Base-by-base conservation (phyloP, 2,888 invertebrate genomes). In the Melanostoma mellinum region DNA sequence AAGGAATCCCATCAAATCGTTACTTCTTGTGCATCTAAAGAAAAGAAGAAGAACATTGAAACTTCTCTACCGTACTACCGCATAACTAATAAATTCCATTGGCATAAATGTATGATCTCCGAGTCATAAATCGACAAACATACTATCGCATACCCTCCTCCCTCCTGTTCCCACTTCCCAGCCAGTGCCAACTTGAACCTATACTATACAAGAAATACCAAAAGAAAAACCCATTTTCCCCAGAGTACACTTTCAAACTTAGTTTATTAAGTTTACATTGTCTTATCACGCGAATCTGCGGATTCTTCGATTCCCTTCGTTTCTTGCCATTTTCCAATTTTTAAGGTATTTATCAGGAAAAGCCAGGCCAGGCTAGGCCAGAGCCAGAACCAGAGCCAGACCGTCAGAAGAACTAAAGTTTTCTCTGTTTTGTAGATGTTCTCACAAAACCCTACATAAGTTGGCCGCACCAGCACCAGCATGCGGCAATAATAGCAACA, bases 231-330 rank as follows among this genome's bases (percentile, higher is more conserved):
- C 44, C 46, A 63, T 42, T 36, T 56, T 56, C 33, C 9, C 58
- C 38, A 42, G 30, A 10, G 50, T 53, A 38, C 42, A 61, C 68
- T 77, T 73, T 42, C 55, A 74, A 82, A 72, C 50, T 65, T 68
- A 40, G 58, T 82, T 82, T 72, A 82, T 78, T 69, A 77, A 82
- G 73, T 82, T 78, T 82, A 78, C 78, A 78, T 78, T 82, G 78
- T 82, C 82, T 82, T 82, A 82, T 82, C 82, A 82, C 82, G 78
- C 82, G 78, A 78, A 82, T 82, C 78, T 73, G 63, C 38, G 73
- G 44, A 73, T 78, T 82, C 82, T 82, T 82, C 78, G 82, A 82
- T 82, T 82, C 63, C 78, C 78, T 73, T 69, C 78, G 78, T 74
- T 79, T 79, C 74, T 74, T 82, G 77, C 38, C 61, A 73, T 77